Evolutionary conservation across 2,113 vertebrate species (phyloP).

Genomic region (Typhlomys cinereus): DNA sequence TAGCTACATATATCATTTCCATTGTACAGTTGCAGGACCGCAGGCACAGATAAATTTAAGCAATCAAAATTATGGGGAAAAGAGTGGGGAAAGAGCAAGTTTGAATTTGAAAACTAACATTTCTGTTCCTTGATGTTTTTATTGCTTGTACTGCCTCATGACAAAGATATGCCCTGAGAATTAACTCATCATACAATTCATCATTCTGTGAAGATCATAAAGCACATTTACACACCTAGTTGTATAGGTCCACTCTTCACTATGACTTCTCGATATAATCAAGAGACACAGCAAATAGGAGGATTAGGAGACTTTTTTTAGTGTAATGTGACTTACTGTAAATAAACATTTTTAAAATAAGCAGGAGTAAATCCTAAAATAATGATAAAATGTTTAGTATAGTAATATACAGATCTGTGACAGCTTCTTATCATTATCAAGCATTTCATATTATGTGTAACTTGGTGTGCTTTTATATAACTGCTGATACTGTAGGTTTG

Average conservation of each 20-base stretch:
- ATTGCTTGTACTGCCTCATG: neutral
- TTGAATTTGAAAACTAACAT: constrained; percentile 26
- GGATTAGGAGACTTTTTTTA: neutral
- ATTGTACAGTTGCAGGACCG: neutral
- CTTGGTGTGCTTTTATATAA: neutral
- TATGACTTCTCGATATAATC: neutral
- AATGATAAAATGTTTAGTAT: neutral
- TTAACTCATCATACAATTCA: neutral
- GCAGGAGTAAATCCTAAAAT: neutral
- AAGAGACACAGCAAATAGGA: neutral
- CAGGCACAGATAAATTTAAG: neutral
- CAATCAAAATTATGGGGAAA: neutral
- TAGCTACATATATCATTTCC: constrained; percentile 5
- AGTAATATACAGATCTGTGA: neutral
- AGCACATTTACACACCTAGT: neutral
- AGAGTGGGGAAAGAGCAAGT: neutral
- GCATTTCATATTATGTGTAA: neutral
- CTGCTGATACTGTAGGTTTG: neutral
- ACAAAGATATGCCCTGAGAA: neutral
- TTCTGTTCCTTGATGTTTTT: neutral
- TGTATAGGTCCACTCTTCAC: too few species aligned
- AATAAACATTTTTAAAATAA: neutral
- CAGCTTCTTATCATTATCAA: neutral
- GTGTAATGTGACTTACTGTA: neutral
- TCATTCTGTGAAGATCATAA: neutral